Evolutionary conservation across 2,797 vertebrate genomes (phyloP), one percentile per base, ranked within the genome.

Genomic region (Tauraco hartlaubi): DNA sequence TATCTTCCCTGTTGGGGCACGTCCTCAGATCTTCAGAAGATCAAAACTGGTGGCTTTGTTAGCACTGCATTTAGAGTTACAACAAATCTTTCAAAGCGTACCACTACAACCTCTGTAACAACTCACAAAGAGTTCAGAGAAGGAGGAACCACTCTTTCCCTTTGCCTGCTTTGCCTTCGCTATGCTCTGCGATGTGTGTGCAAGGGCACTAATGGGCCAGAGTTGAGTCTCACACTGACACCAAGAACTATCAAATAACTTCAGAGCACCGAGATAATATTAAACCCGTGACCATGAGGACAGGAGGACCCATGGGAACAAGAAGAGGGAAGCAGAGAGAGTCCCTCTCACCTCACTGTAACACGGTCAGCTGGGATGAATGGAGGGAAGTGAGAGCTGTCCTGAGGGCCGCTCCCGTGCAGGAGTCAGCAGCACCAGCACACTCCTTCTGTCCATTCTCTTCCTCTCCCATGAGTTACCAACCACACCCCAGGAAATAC

Each of bases 131-230:
- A 49, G 51, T 12, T 26, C 64, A 48, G 64, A 85, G n/a, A 46
- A 63, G 79, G 55, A 73, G 43, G 46, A 94, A 52, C 18, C 19
- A 20, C 52, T 35, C 61, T 58, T 46, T 33, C 14, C 14, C 28
- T 77, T 23, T 49, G 56, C 39, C 44, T 44, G n/a, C 28, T n/a
- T 52, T 56, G 49, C 37, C 25, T 46, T 52, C 43, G 17, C 23
- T 31, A 41, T 31, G 9, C 7, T 22, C 33, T 12, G 9, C 4
- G 0, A 28, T 22, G 33, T 1, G 5, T 3, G 21, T 1, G 2
- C 8, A 41, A 72, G 5, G 72, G 35, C 55, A 68, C 41, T 3
- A 28, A 75, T 2, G 5, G 35, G 55, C 11, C 69, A 58, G 18
- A 41, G 37, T 0, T 8, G 33, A 77, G 9, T 12, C 37, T 58